Base-by-base conservation (phyloP, 2,888 invertebrate genomes). In the Macroteleia sp. region DNA sequence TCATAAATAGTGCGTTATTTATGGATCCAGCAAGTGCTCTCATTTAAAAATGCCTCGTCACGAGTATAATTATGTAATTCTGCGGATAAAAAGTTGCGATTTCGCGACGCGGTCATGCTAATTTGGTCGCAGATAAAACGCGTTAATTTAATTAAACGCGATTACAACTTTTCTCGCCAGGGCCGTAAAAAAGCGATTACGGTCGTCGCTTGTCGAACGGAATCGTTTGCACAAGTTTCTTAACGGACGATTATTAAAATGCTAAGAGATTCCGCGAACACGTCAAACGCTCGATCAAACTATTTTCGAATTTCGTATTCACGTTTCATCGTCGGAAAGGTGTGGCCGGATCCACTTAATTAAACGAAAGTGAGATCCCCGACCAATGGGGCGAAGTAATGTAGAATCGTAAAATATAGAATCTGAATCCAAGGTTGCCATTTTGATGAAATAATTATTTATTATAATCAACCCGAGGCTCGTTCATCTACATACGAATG, bases 301-400 rank as follows among this genome's bases (percentile, higher is more conserved):
- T 32, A 34, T 64, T 56, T 61, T 61, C 39, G 56, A 56, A 71
- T 54, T 62, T 71, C 14, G 46, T 39, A 71, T 70, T 62, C 54
- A 56, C 12, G 39, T 39, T 61, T 52, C 39, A n/a, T 62, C 39
- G 9, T 36, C n/a, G n/a, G n/a, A 17, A 19, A 62, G 71, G 62
- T 62, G 62, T 54, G 62, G 61, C 19, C 50, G 56, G 34, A 42
- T 41, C 56, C 8, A 30, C 41, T 61, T 54, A 61, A 56, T 71
- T 54, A 62, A 70, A 70, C 36, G 61, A 70, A 71, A 71, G 48
- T 71, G 62, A 71, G 71, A 54, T 32, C 32, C 10, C 16, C 44
- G n/a, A n/a, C 25, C 48, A 54, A 52, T 39, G 16, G 44, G 28
- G n/a, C n/a, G n/a, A n/a, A n/a, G n/a, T n/a, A n/a, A n/a, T n/a